These are phyloP conservation scores for Aphelenchoides fujianensis DNA, from an alignment of 1,140 invertebrate genomes.

Conservation along the genomic window DNA sequence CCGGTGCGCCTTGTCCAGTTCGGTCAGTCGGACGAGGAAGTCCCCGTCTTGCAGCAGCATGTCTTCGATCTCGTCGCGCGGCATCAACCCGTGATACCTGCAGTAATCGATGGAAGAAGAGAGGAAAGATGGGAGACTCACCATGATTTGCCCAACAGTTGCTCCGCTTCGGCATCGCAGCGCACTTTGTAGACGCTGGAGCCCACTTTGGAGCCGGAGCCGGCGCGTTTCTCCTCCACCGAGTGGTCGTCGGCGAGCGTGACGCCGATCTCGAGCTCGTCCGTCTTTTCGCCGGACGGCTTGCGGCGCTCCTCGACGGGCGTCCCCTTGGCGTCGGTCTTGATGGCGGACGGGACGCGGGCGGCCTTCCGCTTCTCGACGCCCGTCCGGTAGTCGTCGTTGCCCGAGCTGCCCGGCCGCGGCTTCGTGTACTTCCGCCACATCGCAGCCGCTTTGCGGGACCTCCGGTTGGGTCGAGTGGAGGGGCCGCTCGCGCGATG, in stretches of 20 bases:
- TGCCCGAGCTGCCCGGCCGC: neutral
- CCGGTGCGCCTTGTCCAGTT: slow-evolving; percentile 13
- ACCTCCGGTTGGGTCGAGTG: too few species aligned
- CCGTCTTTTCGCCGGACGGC: neutral
- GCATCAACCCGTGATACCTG: slow-evolving; percentile 34
- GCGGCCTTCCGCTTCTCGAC: neutral
- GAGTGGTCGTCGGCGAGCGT: neutral
- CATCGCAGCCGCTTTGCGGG: too few species aligned
- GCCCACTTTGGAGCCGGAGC: neutral
- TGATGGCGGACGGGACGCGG: neutral
- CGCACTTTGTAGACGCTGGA: neutral
- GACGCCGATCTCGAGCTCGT: neutral
- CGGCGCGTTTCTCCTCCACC: neutral
- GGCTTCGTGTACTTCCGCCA: neutral
- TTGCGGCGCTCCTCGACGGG: neutral
- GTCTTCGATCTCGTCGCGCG: slow-evolving; percentile 41
- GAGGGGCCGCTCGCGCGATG: too few species aligned
- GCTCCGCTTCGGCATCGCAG: neutral
- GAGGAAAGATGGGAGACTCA: neutral
- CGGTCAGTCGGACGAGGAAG: slow-evolving; percentile 39
- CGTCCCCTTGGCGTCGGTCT: neutral
- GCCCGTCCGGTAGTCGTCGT: neutral
- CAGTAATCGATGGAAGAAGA: slow-evolving; percentile 1
- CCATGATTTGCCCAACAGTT: neutral
- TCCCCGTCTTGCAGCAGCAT: slow-evolving; percentile 39